Base-by-base conservation (phyloP, 64 coral and sea anemone genomes). In the Montipora sp. region DNA sequence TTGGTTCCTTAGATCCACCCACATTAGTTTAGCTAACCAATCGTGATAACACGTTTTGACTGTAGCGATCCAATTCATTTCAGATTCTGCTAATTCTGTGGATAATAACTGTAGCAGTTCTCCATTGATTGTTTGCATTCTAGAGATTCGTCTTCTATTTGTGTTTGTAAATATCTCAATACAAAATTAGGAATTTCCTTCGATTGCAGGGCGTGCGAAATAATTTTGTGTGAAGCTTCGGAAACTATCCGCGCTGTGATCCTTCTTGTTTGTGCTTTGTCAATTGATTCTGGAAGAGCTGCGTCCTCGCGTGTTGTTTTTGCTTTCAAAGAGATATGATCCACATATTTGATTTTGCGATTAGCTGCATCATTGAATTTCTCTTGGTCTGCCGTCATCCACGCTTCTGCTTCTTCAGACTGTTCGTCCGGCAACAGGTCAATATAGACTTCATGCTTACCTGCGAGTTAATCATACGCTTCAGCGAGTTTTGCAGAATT, bases 321-420 rank as follows among this genome's bases (percentile, higher is more conserved):
- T 51, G 83, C 51, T 55, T 55, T 55, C 51, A 55, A 55, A 55
- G 3, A 1, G 51, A 47, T 48, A 21, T 84, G 8, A 66, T 91
- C 79, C 7, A 95, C 49, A 45, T 91, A 90, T 87, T 65, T 70
- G 9, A 84, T 50, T 80, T 95, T 90, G 19, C 51, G 4, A 11
- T 53, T 8, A 46, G 47, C 84, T 74, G 69, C 82, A 7, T 95
- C 89, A 88, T 68, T 67, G 48, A 61, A 91, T 20, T 73, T 22
- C 21, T 82, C 77, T 91, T 95, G 93, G 2, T 91, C 16, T 88
- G 87, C 65, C 8, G 59, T 75, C 47, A 95, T 95, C 51, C 51
- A 55, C 51, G 51, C 51, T 55, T 55, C 51, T 55, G 51, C 51
- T 55, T 55, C 92, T 55, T 55, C 51, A 55, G 51, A 55, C 51